phyloP scores from a whole-genome alignment of 2,888 invertebrate species.

The Pteria penguin region DNA sequence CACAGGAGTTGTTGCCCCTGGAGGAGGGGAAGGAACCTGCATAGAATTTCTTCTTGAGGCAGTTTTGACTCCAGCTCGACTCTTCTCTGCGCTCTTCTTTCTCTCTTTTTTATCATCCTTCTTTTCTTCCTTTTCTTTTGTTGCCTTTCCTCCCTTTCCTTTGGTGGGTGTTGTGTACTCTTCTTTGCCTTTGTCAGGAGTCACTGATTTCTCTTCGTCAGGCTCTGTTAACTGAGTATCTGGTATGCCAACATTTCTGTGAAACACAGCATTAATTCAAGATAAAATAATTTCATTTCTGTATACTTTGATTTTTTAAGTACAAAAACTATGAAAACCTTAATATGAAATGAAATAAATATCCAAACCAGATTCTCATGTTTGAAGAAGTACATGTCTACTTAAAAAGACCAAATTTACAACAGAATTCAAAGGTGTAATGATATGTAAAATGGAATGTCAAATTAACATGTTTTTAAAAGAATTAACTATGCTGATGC shows the following conservation, averaged over 20 bases:
- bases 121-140: slow-evolving; percentile 48
- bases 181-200: slow-evolving; percentile 75
- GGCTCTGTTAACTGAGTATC: slow-evolving; percentile 72
- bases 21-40: slow-evolving; percentile 72
- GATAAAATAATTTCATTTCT: too few species aligned
- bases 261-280: too few species aligned
- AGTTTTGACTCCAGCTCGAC: slow-evolving; percentile 43
- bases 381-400: too few species aligned
- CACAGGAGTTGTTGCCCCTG: slow-evolving; percentile 73
- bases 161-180: slow-evolving; percentile 71
- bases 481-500: neutral
- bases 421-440: too few species aligned
- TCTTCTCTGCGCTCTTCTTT: slow-evolving; percentile 72
- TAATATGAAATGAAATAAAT: too few species aligned
- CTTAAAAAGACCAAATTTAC: too few species aligned
- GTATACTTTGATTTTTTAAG: too few species aligned
- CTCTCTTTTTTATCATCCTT: slow-evolving; percentile 61
- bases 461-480: too few species aligned
- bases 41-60: slow-evolving; percentile 65
- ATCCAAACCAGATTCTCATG: too few species aligned
- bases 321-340: too few species aligned
- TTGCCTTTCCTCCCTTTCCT: slow-evolving; percentile 62
- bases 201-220: slow-evolving; percentile 76
- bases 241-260: slow-evolving; percentile 73
- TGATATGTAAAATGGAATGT: too few species aligned